phyloP scores from a whole-genome alignment of 2,888 invertebrate genomes.

The Heteromyza rotundicornis region DNA sequence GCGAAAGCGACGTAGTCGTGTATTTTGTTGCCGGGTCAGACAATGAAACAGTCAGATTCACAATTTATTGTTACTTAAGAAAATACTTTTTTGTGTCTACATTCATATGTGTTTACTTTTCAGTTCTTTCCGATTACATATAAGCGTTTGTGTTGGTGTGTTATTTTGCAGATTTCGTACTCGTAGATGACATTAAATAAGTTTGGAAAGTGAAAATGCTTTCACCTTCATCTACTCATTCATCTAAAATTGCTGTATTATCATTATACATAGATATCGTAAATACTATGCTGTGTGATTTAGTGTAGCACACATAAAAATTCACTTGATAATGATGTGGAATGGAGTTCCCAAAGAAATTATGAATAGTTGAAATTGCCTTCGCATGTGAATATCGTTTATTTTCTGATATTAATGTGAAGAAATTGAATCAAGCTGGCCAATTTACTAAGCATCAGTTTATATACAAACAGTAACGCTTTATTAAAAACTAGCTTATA shows the following conservation, averaged over 20 bases:
- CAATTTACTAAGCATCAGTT: too few relatives aligned
- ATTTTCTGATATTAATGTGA: not conserved
- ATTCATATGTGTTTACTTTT: not conserved
- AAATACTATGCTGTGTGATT: too few relatives aligned
- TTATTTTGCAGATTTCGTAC: not conserved
- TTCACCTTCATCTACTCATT: slow-evolving; percentile 47
- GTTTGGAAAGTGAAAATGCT: slow-evolving; percentile 57
- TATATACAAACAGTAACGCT: too few relatives aligned
- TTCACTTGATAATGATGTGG: not conserved
- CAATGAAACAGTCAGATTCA: not conserved
- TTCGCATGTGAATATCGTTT: not conserved
- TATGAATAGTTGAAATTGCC: not conserved
- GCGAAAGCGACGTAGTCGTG: too few relatives aligned
- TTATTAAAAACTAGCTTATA: too few relatives aligned
- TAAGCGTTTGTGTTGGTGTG: not conserved
- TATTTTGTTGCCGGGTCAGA: too few relatives aligned
- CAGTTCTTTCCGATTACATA: not conserved
- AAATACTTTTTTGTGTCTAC: not conserved
- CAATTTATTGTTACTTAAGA: slow-evolving; percentile 11
- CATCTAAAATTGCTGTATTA: not conserved
- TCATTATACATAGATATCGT: not conserved
- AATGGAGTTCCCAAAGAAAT: not conserved
- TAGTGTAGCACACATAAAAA: too few relatives aligned
- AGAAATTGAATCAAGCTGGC: not conserved
- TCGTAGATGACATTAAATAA: slow-evolving; percentile 35